Evolutionary conservation across 53 echinoderm and acorn worm genomes (phyloP), one percentile per base, ranked within the genome.

Genomic region (Stichopus horrens): DNA sequence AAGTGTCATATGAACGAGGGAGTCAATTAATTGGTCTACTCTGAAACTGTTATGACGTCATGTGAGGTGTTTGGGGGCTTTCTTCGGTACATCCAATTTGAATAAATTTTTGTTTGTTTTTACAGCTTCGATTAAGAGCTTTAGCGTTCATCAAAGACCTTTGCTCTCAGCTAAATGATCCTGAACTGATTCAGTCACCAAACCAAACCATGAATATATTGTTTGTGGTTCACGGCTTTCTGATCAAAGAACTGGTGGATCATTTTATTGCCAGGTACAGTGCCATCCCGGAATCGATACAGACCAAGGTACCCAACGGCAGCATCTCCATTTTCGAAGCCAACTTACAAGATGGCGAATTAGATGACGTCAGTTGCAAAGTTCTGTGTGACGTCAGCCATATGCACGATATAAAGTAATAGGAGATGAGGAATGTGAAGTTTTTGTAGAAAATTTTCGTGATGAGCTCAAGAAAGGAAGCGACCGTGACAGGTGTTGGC

Each of bases 161-260:
- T 56, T 58, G 81, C 58, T 1, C 37, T 37, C 37, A 2, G 37
- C 37, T 37, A 37, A 0, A 37, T 37, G 7, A n/a, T 13, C 4
- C 63, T 16, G 10, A 16, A 13, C 21, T 16, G 14, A 19, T 20
- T 18, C 7, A 56, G 4, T 8, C 20, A n/a, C 21, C 58, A 7
- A 22, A 53, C 51, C 20, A 6, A 21, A 52, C 21, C 7, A 53
- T 81, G 21, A 81, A 81, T 56, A 7, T 81, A 19, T 81, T 81
- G n/a, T 10, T 81, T 5, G 81, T 81, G 18, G 81, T 81, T n/a
- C 81, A 81, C 19, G 81, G 81, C 55, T 81, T 81, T 58, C 57
- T 81, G 57, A 81, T 81, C n/a, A 56, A 81, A 22, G 81, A 81
- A 18, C 81, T 81, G 20, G 58, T 81, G 21, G 81, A 56, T n/a